Conservation (phyloP, 2,888 invertebrate species). For the Sminthurinus aureus region DNA sequence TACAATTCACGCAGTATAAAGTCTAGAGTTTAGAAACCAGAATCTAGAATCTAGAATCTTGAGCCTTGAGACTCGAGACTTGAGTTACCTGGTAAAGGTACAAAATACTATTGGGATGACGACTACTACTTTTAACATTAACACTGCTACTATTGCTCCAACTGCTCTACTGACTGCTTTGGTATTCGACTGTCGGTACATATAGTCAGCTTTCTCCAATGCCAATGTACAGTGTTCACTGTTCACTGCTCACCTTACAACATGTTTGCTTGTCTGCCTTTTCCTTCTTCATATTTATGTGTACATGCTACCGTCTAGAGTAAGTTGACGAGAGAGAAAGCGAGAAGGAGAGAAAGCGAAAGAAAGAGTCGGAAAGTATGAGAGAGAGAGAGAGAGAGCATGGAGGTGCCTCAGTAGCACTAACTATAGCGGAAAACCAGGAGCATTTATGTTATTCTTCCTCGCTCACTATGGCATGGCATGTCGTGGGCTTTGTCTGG, state of each 20-base stretch:
- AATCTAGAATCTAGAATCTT: neutral
- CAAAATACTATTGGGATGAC: too few species aligned
- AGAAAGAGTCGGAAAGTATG: neutral
- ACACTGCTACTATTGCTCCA: neutral
- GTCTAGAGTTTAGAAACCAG: neutral
- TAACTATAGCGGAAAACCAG: neutral
- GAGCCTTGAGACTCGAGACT: too few species aligned
- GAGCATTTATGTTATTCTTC: neutral
- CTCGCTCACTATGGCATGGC: neutral
- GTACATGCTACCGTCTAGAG: too few species aligned
- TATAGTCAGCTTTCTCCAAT: neutral
- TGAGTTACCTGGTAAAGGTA: neutral
- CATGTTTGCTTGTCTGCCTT: neutral
- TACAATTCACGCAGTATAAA: neutral
- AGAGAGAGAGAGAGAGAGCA: neutral
- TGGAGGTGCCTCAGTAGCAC: neutral
- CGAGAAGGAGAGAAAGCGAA: neutral
- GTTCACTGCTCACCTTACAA: neutral
- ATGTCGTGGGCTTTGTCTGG: constrained; percentile 17
- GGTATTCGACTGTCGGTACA: neutral
- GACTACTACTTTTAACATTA: too few species aligned
- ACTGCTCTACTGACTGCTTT: neutral
- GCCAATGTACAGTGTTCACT: neutral
- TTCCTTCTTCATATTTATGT: too few species aligned
- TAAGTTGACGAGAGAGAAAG: neutral